A percentile compares a stretch with the other conserved stretches of the same genome.
phyloP scores from a whole-genome alignment of 2,113 vertebrate species.

The Engraulis encrasicolus region DNA sequence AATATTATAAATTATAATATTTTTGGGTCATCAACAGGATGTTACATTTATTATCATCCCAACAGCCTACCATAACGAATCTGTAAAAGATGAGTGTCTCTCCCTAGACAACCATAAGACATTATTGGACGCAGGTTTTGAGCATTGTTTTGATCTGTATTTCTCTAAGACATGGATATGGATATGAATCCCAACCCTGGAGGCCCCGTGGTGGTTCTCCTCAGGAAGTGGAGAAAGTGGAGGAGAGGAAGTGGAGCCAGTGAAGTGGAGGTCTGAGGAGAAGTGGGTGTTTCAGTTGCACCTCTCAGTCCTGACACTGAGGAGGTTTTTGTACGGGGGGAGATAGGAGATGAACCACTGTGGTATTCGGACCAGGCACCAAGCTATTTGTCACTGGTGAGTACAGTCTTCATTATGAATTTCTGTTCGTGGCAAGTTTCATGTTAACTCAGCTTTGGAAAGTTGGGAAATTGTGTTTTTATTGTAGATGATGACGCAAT shows the following conservation, averaged over 20 bases:
- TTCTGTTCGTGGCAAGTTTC: not conserved
- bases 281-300: slow-evolving; percentile 55
- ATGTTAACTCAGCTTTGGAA: not conserved
- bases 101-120: too few species aligned
- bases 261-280: slow-evolving; percentile 40
- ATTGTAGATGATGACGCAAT: too few species aligned
- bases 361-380: slow-evolving; percentile 73
- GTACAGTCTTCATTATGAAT: slow-evolving; percentile 40
- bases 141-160: too few species aligned
- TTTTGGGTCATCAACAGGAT: too few species aligned
- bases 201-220: not conserved
- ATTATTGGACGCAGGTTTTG: too few species aligned
- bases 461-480: not conserved
- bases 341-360: slow-evolving; percentile 65
- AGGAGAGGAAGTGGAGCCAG: not conserved
- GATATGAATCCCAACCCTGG: not conserved
- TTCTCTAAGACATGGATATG: too few species aligned
- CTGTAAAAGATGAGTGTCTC: too few species aligned
- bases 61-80: too few species aligned
- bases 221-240: too few species aligned
- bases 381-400: slow-evolving; percentile 65
- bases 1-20: too few species aligned
- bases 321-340: slow-evolving; percentile 69
- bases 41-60: too few species aligned
- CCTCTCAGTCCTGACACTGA: slow-evolving; percentile 50